A percentile compares a stretch with the other conserved stretches of the same genome.
Evolutionary conservation across 1,140 invertebrate species (phyloP).

Genomic region (Heliconius nattereri): DNA sequence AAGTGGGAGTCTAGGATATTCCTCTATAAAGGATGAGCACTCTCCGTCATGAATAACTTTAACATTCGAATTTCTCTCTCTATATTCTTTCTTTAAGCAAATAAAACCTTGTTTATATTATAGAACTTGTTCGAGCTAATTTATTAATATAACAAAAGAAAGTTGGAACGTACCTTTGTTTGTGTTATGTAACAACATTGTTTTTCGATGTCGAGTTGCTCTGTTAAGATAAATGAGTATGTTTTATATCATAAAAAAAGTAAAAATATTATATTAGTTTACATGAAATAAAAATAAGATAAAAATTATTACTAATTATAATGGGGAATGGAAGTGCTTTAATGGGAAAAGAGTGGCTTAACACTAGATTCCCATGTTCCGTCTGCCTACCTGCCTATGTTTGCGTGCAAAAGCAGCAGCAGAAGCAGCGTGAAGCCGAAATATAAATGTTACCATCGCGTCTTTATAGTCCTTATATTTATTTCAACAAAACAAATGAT

Average conservation of each 20-base stretch:
- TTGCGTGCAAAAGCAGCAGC: too few species aligned
- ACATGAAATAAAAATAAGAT: neutral
- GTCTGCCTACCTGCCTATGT: too few species aligned
- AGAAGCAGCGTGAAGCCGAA: too few species aligned
- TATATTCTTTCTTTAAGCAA: constrained; percentile 10
- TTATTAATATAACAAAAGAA: constrained; percentile 12
- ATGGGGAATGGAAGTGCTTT: too few species aligned
- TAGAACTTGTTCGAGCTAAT: neutral
- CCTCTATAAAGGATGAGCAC: constrained; percentile 25
- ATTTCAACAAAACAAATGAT: too few species aligned
- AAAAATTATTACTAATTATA: too few species aligned
- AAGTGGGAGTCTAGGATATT: constrained; percentile 25
- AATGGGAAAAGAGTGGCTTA: too few species aligned
- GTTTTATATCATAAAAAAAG: neutral
- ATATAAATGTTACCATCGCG: too few species aligned
- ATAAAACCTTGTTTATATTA: constrained; percentile 4
- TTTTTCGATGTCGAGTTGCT: constrained; percentile 46
- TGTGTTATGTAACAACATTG: constrained; percentile 41
- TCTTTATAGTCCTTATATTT: too few species aligned
- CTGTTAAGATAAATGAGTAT: constrained; percentile 37
- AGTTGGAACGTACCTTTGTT: constrained; percentile 42
- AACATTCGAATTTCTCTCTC: constrained; percentile 26
- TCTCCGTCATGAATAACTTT: constrained; percentile 31
- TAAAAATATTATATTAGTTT: neutral
- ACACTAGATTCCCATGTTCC: too few species aligned